phyloP scores from a whole-genome alignment of 2,113 vertebrate species.

The Todiramphus chloris region DNA sequence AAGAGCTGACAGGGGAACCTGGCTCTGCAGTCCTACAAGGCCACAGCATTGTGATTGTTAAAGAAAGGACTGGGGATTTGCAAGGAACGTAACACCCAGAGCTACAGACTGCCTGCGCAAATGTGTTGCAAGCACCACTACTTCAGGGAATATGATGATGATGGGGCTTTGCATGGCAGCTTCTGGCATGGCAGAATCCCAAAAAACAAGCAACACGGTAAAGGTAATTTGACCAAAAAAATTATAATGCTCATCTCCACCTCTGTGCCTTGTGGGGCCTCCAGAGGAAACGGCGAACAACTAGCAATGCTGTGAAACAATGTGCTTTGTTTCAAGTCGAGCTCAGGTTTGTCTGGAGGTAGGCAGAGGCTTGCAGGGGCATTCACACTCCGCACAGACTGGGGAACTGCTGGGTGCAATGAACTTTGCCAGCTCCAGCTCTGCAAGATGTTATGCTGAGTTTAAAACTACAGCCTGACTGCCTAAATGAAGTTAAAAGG shows the following conservation, averaged over 20 bases:
- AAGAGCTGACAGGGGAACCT: background rate
- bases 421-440: background rate
- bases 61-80: background rate
- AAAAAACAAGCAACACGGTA: background rate
- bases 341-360: background rate
- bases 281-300: background rate
- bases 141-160: background rate
- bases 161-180: background rate
- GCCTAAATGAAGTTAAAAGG: background rate
- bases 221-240: background rate
- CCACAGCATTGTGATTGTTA: background rate
- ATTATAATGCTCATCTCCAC: background rate
- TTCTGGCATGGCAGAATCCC: background rate
- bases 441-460: background rate
- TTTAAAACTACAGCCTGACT: background rate
- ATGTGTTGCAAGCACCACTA: fast-evolving
- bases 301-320: background rate
- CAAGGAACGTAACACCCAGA: background rate
- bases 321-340: background rate
- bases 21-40: background rate
- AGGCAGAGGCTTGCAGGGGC: background rate
- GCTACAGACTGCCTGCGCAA: background rate
- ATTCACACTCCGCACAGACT: fast-evolving
- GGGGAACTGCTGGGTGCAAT: background rate
- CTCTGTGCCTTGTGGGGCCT: background rate